Evolutionary conservation across 2,888 invertebrate genomes (phyloP), one percentile per base, ranked within the genome.

Genomic region (Agelastica alni): DNA sequence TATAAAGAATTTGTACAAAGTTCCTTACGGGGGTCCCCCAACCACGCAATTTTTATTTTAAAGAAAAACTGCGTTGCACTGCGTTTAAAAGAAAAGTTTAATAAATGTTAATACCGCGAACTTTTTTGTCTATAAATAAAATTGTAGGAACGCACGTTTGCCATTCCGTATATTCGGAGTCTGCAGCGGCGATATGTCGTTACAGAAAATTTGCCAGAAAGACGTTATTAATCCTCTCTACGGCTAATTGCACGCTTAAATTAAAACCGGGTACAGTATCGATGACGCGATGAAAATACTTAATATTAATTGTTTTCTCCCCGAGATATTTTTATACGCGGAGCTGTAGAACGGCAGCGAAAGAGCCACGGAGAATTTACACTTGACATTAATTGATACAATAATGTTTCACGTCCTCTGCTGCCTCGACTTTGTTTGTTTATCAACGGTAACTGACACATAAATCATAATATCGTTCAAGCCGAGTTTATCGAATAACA

Each of bases 341-440:
- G 20, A 22, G 28, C 34, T 6, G 4, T 22, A 45, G 20, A 22
- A 36, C 34, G n/a, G 4, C 22, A 10, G 20, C 9, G 32, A 45
- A 36, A 20, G 28, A 36, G 36, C 26, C 28, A 46, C 46, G 46
- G 46, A 36, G 36, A 46, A 43, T 47, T 47, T 46, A 41, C 39
- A 39, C 36, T 34, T 51, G 49, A 46, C 55, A 31, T 42, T 53
- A 53, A 53, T 43, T 47, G 47, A 53, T 53, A 42, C 47, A 42
- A 42, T 47, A 36, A 47, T 47, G 46, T 51, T 53, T 47, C 43
- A 47, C 43, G 51, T 47, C 46, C 45, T 26, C 22, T 26, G 36
- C 18, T 36, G 46, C 36, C 26, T 37, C 26, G 36, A 36, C 46
- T 46, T 36, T 46, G 46, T 46, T 46, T 46, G 46, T 46, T 46